Evolutionary conservation across 2,797 vertebrate genomes (phyloP).

Genomic region (Notolepis coatsorum): DNA sequence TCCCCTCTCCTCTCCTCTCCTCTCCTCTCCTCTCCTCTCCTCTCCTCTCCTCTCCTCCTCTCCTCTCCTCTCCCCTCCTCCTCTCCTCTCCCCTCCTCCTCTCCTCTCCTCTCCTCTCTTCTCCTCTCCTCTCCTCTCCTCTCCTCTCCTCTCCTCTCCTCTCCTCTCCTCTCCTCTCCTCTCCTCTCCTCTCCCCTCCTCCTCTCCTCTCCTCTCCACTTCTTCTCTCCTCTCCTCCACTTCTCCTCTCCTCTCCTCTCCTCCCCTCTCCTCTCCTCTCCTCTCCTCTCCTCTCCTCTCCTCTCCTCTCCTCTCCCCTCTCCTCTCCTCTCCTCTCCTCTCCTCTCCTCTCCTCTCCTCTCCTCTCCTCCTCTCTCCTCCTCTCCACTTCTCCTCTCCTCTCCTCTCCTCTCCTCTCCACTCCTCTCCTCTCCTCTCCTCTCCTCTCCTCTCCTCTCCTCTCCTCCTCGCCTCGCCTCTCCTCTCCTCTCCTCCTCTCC

Average conservation of each 20-base stretch:
- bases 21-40: neutral
- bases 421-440: neutral
- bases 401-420: neutral
- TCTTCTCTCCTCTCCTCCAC: neutral
- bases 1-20: neutral
- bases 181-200: constrained; percentile 23
- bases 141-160: constrained; percentile 30
- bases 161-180: constrained; percentile 49
- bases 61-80: constrained; percentile 37
- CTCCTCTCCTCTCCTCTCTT: constrained; percentile 36
- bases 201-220: neutral
- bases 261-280: neutral
- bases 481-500: neutral
- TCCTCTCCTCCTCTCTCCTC: constrained; percentile 18
- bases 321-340: neutral
- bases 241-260: neutral
- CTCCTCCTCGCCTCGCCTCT: too few relatives aligned
- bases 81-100: constrained; percentile 43
- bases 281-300: neutral
- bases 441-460: neutral
- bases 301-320: too few relatives aligned
- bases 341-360: constrained; percentile 1
- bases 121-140: constrained; percentile 44
- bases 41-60: constrained; percentile 16
- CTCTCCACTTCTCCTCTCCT: neutral